phyloP scores from a whole-genome alignment of 2,888 invertebrate genomes.

The Teinopalpus imperialis region DNA sequence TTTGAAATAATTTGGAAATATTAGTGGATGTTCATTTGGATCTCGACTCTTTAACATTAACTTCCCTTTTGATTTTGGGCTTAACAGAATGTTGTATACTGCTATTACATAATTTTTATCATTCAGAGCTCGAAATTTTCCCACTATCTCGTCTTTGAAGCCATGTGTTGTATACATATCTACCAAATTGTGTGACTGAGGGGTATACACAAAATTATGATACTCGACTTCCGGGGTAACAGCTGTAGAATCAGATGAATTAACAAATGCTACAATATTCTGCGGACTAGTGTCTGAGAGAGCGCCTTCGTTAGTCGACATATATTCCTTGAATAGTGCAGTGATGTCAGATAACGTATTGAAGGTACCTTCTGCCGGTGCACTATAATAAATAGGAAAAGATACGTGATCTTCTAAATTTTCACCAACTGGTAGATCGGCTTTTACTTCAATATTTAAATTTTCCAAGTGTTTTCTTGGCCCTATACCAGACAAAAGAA shows the following conservation, averaged over 20 bases:
- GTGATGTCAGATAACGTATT: constrained; percentile 44
- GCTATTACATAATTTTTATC: constrained; percentile 55
- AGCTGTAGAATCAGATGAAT: constrained; percentile 51
- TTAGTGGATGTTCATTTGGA: constrained; percentile 62
- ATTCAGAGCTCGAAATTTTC: constrained; percentile 45
- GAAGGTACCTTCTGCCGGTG: constrained; percentile 43
- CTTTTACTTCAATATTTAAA: constrained; percentile 38
- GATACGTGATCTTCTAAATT: constrained; percentile 49
- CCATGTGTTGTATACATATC: constrained; percentile 46
- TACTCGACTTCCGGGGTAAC: constrained; percentile 52
- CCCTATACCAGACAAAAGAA: constrained; percentile 51
- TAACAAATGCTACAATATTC: constrained; percentile 51
- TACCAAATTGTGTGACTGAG: constrained; percentile 43
- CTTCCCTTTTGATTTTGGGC: constrained; percentile 86
- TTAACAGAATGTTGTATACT: constrained; percentile 81
- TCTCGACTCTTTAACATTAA: constrained; percentile 82
- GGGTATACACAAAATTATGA: constrained; percentile 51
- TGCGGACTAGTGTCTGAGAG: constrained; percentile 64
- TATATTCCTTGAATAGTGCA: constrained; percentile 62
- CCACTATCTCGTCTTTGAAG: constrained; percentile 42
- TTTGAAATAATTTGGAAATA: constrained; percentile 83
- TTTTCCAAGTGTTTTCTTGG: constrained; percentile 41
- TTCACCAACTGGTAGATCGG: constrained; percentile 47
- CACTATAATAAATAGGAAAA: constrained; percentile 48
- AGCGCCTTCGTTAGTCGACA: constrained; percentile 70